Conservation (phyloP, 2,888 invertebrate genomes). For the Nebria brevicollis region DNA sequence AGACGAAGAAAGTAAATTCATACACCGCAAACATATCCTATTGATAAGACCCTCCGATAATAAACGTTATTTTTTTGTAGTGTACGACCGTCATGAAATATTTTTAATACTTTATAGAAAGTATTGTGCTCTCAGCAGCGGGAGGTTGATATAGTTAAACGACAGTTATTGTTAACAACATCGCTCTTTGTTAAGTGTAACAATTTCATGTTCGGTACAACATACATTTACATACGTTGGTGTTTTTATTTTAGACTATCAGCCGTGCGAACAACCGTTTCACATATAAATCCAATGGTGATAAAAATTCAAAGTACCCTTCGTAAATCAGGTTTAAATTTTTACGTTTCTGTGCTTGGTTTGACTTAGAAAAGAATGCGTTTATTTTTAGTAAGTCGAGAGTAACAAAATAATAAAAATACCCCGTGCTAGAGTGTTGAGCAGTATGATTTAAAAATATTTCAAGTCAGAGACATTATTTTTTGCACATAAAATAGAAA, state of each 20-base stretch:
- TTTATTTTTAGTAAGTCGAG: conserved; percentile 15
- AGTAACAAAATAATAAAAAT: not conserved
- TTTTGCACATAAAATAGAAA: not conserved
- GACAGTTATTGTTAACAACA: not conserved
- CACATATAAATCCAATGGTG: conserved; percentile 9
- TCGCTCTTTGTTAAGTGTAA: not conserved
- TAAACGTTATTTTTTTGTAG: not conserved
- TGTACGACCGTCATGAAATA: not conserved
- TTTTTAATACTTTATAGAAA: not conserved
- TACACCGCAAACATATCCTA: too few relatives aligned
- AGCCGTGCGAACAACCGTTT: conserved; percentile 18
- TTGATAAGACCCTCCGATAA: not conserved
- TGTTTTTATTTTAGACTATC: conserved; percentile 9
- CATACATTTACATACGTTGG: not conserved
- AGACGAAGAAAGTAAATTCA: too few relatives aligned
- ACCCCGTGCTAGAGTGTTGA: not conserved
- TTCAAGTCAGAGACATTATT: not conserved
- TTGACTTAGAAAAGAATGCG: conserved; percentile 5
- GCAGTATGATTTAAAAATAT: not conserved
- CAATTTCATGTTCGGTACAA: conserved; percentile 2
- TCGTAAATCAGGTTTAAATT: conserved; percentile 19
- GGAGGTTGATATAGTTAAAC: not conserved
- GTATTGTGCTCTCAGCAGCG: not conserved
- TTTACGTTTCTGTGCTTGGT: conserved; percentile 13
- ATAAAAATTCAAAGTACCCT: conserved; percentile 12